Base-by-base conservation (phyloP, 2,888 invertebrate species). In the Perdita meconis region DNA sequence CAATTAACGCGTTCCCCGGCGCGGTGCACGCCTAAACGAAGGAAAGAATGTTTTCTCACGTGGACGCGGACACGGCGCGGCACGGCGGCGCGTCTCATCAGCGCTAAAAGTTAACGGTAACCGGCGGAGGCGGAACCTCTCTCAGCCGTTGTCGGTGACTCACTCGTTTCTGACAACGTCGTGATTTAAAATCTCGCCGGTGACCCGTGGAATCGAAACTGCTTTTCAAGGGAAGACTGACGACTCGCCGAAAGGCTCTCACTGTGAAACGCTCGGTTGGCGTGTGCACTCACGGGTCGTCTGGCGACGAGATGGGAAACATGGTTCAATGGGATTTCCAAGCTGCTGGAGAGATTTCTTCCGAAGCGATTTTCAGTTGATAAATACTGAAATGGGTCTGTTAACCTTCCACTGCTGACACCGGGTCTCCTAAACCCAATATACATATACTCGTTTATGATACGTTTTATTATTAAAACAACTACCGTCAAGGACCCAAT, bases 91-190 rank as follows among this genome's bases (percentile, higher is more conserved):
- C n/a, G 44, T 74, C 72, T 84, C 72, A 69, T 69, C 69, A 68
- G 68, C 53, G 82, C 73, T 80, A 84, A 84, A 77, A 82, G 75
- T 68, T 84, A 84, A 80, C 84, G 82, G 84, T 84, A 82, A 75
- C 59, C 71, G 75, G 71, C 80, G 71, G 67, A 68, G 53, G 56
- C 55, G 56, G 63, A 64, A 50, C n/a, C n/a, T n/a, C n/a, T n/a
- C 40, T n/a, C 16, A 12, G 10, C 51, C 63, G 61, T 53, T 64
- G 67, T 66, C 69, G 81, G 36, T 83, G 83, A 82, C 47, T 83
- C 81, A 83, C 71, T 2, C 30, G 44, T 51, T 51, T 30, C 30
- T 50, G 61, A 53, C 13, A 56, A 19, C 40, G 6, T 22, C 63
- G 24, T n/a, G 36, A 57, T 38, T 64, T 55, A 51, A 53, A 22